Evolutionary conservation across 1,140 invertebrate genomes (phyloP).

Genomic region (Pseudachorutes palmiensis): DNA sequence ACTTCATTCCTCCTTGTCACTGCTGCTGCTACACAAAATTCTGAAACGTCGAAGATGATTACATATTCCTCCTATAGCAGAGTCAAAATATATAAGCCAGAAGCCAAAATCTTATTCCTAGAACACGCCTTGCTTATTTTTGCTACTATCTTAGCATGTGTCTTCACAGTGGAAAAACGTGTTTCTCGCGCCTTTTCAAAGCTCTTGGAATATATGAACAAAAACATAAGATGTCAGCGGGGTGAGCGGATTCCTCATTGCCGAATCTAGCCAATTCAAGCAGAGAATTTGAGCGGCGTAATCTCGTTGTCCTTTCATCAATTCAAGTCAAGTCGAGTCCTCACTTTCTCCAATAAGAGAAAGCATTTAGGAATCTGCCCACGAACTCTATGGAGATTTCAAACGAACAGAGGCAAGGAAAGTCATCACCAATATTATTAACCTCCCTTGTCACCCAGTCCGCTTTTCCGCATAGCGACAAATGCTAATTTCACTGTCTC

Average conservation of each 20-base stretch:
- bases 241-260: no score
- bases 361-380: not conserved
- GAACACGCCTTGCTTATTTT: not conserved
- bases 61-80: no score
- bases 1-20: not conserved
- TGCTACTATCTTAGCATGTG: not conserved
- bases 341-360: not conserved
- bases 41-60: not conserved
- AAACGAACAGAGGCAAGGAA: not conserved
- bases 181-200: not conserved
- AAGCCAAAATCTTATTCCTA: not conserved
- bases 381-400: not conserved
- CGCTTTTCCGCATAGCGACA: not conserved
- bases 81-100: not conserved
- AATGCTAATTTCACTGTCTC: not conserved
- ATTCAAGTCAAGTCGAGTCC: not conserved
- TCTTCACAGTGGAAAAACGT: not conserved
- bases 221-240: not conserved
- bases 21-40: not conserved
- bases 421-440: slow-evolving; percentile 7
- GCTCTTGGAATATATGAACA: not conserved
- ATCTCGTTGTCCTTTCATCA: not conserved
- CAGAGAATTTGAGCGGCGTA: not conserved
- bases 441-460: not conserved
- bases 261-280: no score